phyloP scores from a whole-genome alignment of 2,113 vertebrate genomes.

The Terrapene triunguis region DNA sequence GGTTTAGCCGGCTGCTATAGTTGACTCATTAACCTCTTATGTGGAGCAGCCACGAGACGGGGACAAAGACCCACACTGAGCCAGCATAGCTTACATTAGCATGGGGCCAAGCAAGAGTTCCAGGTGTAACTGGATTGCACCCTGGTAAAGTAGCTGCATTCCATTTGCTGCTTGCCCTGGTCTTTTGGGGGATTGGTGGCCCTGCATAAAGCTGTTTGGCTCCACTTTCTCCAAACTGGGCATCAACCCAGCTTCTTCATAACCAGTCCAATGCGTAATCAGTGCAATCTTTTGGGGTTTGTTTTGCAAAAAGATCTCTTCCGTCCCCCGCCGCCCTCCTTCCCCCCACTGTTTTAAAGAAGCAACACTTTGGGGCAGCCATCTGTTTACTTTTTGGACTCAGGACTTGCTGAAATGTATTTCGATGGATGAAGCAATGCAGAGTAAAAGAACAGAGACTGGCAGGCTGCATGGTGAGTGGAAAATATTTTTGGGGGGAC shows the following conservation, averaged over 20 bases:
- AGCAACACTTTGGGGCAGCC: constrained; percentile 45
- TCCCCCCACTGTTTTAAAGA: fast-evolving
- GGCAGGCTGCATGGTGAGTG: constrained; percentile 69
- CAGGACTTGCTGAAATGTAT: constrained; percentile 50
- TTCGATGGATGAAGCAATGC: constrained; percentile 34
- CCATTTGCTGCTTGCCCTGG: background rate
- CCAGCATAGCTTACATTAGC: background rate
- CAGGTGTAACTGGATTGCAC: background rate
- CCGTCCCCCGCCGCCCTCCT: background rate
- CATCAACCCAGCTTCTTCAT: background rate
- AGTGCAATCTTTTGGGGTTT: background rate
- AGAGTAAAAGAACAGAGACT: constrained; percentile 74
- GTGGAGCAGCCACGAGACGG: background rate
- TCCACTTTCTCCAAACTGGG: background rate
- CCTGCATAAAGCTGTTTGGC: no score
- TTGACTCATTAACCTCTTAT: background rate
- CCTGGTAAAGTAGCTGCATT: background rate
- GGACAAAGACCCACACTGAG: background rate
- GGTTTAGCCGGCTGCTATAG: background rate
- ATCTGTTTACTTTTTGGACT: constrained; percentile 55
- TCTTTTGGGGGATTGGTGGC: background rate
- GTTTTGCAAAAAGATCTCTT: constrained; percentile 10
- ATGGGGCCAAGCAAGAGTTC: background rate
- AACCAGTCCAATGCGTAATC: background rate
- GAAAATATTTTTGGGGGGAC: constrained; percentile 55